A percentile compares a stretch with the other conserved stretches of the same genome.
Evolutionary conservation across 2,113 vertebrate genomes (phyloP).

Genomic region (Anarrhichthys ocellatus): DNA sequence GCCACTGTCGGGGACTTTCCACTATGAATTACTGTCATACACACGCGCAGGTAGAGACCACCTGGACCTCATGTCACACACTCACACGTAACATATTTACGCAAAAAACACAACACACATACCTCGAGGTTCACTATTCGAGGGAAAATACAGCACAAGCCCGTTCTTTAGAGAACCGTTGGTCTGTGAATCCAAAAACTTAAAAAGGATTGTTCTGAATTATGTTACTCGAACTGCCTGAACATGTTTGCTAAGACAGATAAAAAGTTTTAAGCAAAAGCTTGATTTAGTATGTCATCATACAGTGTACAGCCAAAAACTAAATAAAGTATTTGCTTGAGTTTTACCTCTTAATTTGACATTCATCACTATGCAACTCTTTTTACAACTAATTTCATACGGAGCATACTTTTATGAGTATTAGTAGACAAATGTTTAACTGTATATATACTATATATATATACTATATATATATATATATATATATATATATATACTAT

Average conservation of each 20-base stretch:
- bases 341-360: not conserved
- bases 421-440: not conserved
- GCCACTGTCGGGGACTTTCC: conserved; percentile 67
- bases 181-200: not conserved
- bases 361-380: not conserved
- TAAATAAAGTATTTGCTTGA: not conserved
- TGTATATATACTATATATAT: too few species aligned
- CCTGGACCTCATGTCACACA: conserved; percentile 14
- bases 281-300: not conserved
- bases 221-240: not conserved
- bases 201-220: not conserved
- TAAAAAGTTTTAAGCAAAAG: not conserved
- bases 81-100: not conserved
- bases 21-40: conserved; percentile 39
- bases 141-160: not conserved
- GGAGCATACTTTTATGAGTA: not conserved
- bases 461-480: too few species aligned
- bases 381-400: not conserved
- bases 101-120: not conserved
- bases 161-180: not conserved
- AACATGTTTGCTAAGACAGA: not conserved
- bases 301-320: not conserved
- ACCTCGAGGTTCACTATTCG: too few species aligned
- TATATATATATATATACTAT: too few species aligned
- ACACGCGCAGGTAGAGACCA: conserved; percentile 50